Evolutionary conservation across 2,888 invertebrate species (phyloP), one percentile per base, ranked within the genome.

Genomic region (Clunio marinus): DNA sequence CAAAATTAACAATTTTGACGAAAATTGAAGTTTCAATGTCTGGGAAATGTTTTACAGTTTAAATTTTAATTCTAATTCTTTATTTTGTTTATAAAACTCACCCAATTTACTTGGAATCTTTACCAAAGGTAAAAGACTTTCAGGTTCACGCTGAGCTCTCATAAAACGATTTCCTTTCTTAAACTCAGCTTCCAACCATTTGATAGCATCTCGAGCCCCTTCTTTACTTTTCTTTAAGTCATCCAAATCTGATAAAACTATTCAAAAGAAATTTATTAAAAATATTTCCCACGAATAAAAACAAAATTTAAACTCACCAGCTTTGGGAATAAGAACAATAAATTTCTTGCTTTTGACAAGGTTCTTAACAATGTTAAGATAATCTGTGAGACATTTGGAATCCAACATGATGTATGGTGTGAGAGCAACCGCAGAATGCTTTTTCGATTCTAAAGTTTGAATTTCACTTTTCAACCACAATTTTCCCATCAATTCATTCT

Each of bases 361-460:
- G 74, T 91, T 89, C 75, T 91, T 93, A 69, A 96, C 86, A 71
- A 88, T 83, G 27, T 86, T 84, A 71, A 90, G 85, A 75, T 89
- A 87, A 73, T 88, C 85, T 72, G 89, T 87, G 51, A 95, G 81
- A 7, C 89, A 89, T 70, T 89, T 88, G 0, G 91, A 85, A 78
- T 96, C 95, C 1, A 93, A 84, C n/a, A 93, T 93, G 45, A 96
- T 82, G 75, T 94, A 91, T 0, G 94, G 91, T 0, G 93, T 93
- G 74, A 89, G 83, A 1, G 86, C 74, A 70, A 78, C 74, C 25
- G 70, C 63, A 8, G 72, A 70, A 25, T 55, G 82, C 13, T 88
- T 85, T 72, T 86, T 84, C 71, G 83, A 88, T 78, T 96, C 95
- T 71, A 96, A 78, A 71, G 92, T 90, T 55, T 88, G 86, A 17